These are phyloP conservation scores for Acanthaster planci DNA, from an alignment of 35 echinoderm and acorn worm species.

Conservation along the genomic window DNA sequence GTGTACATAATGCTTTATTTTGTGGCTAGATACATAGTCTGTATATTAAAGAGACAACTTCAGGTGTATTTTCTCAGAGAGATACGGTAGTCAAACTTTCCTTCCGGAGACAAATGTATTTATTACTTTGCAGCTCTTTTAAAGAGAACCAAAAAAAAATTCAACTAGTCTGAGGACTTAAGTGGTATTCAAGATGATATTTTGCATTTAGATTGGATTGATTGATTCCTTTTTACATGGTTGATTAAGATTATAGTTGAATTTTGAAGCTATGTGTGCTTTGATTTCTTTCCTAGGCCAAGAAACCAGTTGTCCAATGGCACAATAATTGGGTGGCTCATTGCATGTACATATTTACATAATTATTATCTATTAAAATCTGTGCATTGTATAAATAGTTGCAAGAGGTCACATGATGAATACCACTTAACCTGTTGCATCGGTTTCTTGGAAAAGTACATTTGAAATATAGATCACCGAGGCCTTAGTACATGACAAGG, in stretches of 20 bases:
- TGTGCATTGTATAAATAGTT: slow-evolving; percentile 4
- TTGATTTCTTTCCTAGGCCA: neutral
- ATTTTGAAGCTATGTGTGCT: neutral
- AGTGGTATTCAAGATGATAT: neutral
- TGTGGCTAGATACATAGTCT: slow-evolving; percentile 14
- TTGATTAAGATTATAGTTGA: neutral
- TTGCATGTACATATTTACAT: slow-evolving; percentile 27
- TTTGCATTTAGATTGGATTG: neutral
- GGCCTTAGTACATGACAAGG: slow-evolving; percentile 5
- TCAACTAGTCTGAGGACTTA: neutral
- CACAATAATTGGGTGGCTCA: neutral
- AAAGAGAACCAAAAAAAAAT: neutral
- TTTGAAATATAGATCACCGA: slow-evolving; percentile 1
- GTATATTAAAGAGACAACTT: slow-evolving; percentile 21
- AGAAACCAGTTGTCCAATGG: neutral
- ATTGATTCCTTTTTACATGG: neutral
- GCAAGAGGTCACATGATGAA: neutral
- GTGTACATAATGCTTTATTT: slow-evolving; percentile 8
- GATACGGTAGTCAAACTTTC: slow-evolving; percentile 11
- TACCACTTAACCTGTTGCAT: neutral
- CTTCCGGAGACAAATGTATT: slow-evolving; percentile 25
- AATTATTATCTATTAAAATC: slow-evolving; percentile 10
- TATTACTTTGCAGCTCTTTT: slow-evolving; percentile 18
- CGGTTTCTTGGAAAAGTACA: neutral
- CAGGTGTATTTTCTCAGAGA: slow-evolving; percentile 24